These are phyloP conservation scores for Anhinga anhinga DNA, from an alignment of 2,113 vertebrate genomes.

Conservation along the genomic window DNA sequence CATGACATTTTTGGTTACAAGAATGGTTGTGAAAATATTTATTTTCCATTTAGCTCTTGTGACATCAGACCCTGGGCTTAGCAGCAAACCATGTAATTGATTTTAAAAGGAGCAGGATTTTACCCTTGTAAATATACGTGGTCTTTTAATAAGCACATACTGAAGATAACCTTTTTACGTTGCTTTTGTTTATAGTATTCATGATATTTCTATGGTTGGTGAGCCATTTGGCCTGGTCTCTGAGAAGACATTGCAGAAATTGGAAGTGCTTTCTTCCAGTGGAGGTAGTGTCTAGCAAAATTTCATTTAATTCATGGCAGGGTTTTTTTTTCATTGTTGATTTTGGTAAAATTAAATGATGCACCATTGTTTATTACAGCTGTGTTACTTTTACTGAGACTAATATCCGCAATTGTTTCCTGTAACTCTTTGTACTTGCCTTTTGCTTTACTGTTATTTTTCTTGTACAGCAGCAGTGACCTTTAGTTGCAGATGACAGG, in stretches of 20 bases:
- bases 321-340: neutral
- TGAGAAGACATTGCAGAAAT: neutral
- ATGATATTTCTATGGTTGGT: neutral
- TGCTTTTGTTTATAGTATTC: neutral
- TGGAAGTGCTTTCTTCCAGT: neutral
- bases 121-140: neutral
- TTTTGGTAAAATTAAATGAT: neutral
- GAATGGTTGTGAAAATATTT: neutral
- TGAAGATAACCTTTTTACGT: neutral
- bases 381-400: neutral
- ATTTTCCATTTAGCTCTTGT: neutral
- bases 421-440: neutral
- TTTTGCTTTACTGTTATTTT: neutral
- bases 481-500: neutral
- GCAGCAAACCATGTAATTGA: neutral
- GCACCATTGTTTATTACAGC: neutral
- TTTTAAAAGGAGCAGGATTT: neutral
- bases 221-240: neutral
- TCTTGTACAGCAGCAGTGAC: neutral
- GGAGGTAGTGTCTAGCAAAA: neutral
- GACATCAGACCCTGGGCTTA: neutral
- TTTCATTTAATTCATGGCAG: neutral
- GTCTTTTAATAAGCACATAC: neutral
- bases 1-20: accelerated
- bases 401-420: neutral